A percentile compares a stretch with the other conserved stretches of the same genome.
Conservation (phyloP, 2,113 vertebrate genomes). For the Centropristis striata region DNA sequence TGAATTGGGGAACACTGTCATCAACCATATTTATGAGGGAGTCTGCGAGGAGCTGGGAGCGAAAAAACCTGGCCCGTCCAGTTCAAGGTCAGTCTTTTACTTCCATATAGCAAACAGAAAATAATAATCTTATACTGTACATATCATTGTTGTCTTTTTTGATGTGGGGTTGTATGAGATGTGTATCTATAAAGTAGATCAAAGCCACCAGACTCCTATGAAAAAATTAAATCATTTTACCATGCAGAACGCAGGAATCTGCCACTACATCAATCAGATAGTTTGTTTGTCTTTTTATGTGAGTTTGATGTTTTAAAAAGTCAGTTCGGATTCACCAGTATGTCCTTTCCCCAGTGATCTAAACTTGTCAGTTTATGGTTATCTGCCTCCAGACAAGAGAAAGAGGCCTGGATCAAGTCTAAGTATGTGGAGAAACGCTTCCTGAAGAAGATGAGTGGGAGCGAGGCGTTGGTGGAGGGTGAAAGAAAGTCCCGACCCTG, state of each 20-base stretch:
- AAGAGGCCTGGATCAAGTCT: conserved; percentile 95
- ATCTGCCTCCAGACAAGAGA: conserved; percentile 89
- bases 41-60: conserved; percentile 88
- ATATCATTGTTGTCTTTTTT: neutral
- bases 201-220: no score
- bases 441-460: conserved; percentile 84
- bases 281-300: no score
- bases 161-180: no score
- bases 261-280: no score
- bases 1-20: conserved; percentile 95
- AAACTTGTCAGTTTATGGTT: conserved; percentile 13
- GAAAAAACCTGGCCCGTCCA: conserved; percentile 89
- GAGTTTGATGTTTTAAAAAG: no score
- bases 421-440: conserved; percentile 98
- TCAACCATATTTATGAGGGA: conserved; percentile 97
- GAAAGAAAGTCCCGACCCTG: conserved; percentile 88
- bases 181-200: no score
- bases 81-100: conserved; percentile 74
- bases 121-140: neutral
- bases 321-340: no score
- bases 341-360: neutral
- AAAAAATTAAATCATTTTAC: no score
- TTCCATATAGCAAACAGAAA: neutral
- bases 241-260: no score
- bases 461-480: conserved; percentile 82